These are phyloP conservation scores for Ommatoiulus sabulosus DNA, from an alignment of 2,888 invertebrate genomes.

Conservation along the genomic window DNA sequence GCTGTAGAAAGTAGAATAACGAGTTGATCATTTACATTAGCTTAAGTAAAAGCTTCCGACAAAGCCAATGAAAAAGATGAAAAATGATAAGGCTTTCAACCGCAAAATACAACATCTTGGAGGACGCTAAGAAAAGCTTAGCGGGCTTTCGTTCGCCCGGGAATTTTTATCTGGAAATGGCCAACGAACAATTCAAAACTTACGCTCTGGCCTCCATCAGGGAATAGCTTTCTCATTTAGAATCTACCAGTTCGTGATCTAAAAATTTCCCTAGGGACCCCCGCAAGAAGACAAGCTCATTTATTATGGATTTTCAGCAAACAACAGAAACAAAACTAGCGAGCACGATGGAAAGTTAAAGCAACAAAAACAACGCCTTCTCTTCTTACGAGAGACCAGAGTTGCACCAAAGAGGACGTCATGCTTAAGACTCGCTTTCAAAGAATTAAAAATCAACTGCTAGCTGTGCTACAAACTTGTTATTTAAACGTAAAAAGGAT, in stretches of 20 bases:
- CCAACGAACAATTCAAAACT: slow-evolving; percentile 47
- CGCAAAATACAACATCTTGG: not conserved
- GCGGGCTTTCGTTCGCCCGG: not conserved
- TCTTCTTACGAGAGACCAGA: not conserved
- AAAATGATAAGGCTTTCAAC: slow-evolving; percentile 47
- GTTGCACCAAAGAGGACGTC: not conserved
- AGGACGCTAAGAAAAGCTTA: slow-evolving; percentile 5
- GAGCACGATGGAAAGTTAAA: slow-evolving; percentile 7
- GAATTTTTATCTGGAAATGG: slow-evolving; percentile 44
- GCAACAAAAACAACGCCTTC: slow-evolving; percentile 27
- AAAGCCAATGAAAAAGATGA: slow-evolving; percentile 44
- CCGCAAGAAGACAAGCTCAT: slow-evolving; percentile 39
- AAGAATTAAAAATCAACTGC: no score
- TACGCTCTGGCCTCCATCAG: not conserved
- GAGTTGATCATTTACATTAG: slow-evolving; percentile 21
- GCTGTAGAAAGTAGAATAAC: no score
- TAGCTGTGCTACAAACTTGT: no score
- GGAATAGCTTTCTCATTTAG: slow-evolving; percentile 47
- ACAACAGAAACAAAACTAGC: not conserved
- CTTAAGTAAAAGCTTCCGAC: slow-evolving; percentile 32
- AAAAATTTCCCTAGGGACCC: slow-evolving; percentile 25
- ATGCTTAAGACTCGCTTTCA: slow-evolving; percentile 15
- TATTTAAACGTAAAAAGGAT: no score
- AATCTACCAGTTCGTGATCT: slow-evolving; percentile 41
- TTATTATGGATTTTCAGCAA: slow-evolving; percentile 35